Conservation (phyloP, 1,140 invertebrate genomes). For the Pemphigus obesinymphae region DNA sequence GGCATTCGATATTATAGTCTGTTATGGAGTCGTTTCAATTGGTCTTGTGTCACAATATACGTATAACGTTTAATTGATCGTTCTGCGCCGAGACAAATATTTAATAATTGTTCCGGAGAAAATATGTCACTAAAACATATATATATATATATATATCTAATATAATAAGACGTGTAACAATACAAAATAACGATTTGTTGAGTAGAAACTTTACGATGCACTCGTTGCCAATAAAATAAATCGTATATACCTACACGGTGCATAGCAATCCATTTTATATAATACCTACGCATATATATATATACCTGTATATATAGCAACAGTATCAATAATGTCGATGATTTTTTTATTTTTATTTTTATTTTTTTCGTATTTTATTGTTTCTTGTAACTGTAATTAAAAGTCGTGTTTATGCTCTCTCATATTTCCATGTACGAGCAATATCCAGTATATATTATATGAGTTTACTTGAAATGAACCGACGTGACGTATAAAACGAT, state of each 20-base stretch:
- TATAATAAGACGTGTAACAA: conserved; percentile 4
- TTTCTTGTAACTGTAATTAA: conserved; percentile 15
- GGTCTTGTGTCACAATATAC: background rate
- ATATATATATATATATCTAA: background rate
- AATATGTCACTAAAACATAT: background rate
- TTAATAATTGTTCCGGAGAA: background rate
- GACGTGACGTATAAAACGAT: no score
- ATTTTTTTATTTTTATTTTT: no score
- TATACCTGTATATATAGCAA: background rate
- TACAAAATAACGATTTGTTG: conserved; percentile 16
- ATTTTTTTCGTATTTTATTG: no score
- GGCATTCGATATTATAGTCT: background rate
- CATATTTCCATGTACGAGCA: background rate
- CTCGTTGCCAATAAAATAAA: background rate
- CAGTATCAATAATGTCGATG: background rate
- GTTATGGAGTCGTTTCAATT: background rate
- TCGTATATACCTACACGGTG: background rate
- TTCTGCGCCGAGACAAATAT: background rate
- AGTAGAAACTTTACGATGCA: background rate
- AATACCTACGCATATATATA: background rate
- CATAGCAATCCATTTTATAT: background rate
- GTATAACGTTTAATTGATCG: background rate
- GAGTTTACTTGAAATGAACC: no score
- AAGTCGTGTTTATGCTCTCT: background rate
- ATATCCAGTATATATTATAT: background rate